phyloP scores from a whole-genome alignment of 2,113 vertebrate genomes.

The Pomatorhinus ruficollis region DNA sequence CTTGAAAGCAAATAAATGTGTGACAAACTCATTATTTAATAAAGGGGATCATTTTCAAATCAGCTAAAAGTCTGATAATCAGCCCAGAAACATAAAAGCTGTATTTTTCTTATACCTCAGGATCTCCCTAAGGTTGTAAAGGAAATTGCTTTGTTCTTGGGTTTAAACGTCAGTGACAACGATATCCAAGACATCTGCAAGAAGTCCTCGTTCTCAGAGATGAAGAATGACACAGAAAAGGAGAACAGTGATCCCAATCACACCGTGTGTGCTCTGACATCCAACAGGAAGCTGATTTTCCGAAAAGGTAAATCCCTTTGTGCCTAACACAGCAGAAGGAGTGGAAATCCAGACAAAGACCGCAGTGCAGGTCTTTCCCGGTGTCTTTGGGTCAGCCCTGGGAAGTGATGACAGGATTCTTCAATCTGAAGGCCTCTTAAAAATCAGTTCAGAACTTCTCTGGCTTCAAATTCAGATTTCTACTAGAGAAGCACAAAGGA shows the following conservation, averaged over 20 bases:
- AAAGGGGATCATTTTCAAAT: neutral
- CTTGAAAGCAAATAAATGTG: neutral
- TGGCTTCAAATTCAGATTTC: neutral
- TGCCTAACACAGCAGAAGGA: neutral
- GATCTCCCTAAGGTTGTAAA: slow-evolving; percentile 66
- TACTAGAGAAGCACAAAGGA: neutral
- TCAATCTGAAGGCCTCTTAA: neutral
- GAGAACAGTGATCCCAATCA: slow-evolving; percentile 45
- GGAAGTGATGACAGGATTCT: neutral
- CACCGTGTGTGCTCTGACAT: slow-evolving; percentile 68
- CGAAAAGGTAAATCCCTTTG: slow-evolving; percentile 53
- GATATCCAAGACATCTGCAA: slow-evolving; percentile 63
- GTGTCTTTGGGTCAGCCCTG: neutral
- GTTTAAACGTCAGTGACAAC: slow-evolving; percentile 10
- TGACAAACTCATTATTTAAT: neutral
- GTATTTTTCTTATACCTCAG: slow-evolving; percentile 4
- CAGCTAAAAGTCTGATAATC: neutral
- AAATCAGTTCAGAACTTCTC: neutral
- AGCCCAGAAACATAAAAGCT: neutral
- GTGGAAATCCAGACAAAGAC: neutral
- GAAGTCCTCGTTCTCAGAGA: slow-evolving; percentile 71
- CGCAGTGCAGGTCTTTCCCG: fast-evolving
- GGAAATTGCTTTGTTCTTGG: slow-evolving; percentile 66
- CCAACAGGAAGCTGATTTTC: slow-evolving; percentile 68
- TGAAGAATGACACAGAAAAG: slow-evolving; percentile 69